A percentile compares a stretch with the other conserved stretches of the same genome.
phyloP scores from a whole-genome alignment of 2,797 vertebrate genomes.

The Mus caroli region DNA sequence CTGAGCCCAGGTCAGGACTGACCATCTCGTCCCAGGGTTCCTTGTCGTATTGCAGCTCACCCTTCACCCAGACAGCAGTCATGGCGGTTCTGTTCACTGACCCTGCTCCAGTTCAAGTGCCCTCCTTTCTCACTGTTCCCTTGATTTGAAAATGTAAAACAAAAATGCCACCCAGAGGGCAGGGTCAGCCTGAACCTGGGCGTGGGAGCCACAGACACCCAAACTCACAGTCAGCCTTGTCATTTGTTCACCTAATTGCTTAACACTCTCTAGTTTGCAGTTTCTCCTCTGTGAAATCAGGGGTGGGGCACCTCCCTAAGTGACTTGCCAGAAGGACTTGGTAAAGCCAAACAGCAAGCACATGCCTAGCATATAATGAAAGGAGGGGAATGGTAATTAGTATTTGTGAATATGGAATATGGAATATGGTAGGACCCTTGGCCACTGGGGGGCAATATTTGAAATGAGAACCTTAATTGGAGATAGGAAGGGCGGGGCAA shows the following conservation, averaged over 20 bases:
- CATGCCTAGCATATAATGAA: rapidly evolving
- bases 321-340: neutral
- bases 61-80: neutral
- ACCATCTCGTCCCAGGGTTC: rapidly evolving
- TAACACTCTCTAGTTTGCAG: neutral
- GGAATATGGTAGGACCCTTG: neutral
- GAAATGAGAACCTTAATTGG: neutral
- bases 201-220: neutral
- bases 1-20: neutral
- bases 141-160: neutral
- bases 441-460: neutral
- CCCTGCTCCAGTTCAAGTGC: rapidly evolving
- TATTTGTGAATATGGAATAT: no score
- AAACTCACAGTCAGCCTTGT: neutral
- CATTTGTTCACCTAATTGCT: neutral
- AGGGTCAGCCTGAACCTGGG: neutral
- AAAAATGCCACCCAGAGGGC: neutral
- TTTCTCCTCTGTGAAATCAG: neutral
- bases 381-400: neutral
- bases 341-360: rapidly evolving
- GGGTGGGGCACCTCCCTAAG: neutral
- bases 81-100: rapidly evolving
- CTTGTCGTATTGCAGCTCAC: neutral
- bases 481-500: neutral
- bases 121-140: neutral